These are phyloP conservation scores for Sesia apiformis DNA, from an alignment of 2,888 invertebrate species.

Conservation along the genomic window DNA sequence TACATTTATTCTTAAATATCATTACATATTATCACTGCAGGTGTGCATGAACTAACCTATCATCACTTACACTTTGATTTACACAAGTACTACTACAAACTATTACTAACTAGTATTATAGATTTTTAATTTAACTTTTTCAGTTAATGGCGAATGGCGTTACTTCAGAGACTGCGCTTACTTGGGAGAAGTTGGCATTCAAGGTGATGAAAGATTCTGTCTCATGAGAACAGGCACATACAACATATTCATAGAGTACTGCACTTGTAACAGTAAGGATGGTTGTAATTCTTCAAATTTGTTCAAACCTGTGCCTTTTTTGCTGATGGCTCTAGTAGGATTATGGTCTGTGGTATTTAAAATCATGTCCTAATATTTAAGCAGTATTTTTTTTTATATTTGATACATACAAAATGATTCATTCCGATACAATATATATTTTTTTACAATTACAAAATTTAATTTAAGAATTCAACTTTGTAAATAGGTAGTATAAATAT, in stretches of 20 bases:
- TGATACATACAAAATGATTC: too few species aligned
- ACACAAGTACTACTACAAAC: background rate
- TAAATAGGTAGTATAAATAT: too few species aligned
- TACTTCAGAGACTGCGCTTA: conserved; percentile 92
- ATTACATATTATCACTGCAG: too few species aligned
- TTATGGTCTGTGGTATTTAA: conserved; percentile 6
- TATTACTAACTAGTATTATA: background rate
- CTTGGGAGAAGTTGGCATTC: conserved; percentile 91
- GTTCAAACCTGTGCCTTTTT: conserved; percentile 36
- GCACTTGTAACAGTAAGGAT: conserved; percentile 94
- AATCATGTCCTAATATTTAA: too few species aligned
- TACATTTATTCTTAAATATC: background rate
- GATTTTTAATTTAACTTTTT: conserved; percentile 16
- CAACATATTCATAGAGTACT: conserved; percentile 95
- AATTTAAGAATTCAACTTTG: too few species aligned
- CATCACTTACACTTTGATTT: background rate
- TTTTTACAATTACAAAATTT: too few species aligned
- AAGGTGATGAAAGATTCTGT: conserved; percentile 92
- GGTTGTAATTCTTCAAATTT: conserved; percentile 84
- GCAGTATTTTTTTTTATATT: too few species aligned
- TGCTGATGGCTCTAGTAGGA: conserved; percentile 15
- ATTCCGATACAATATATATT: too few species aligned
- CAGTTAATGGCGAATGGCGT: conserved; percentile 91
- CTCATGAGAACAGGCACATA: conserved; percentile 93
- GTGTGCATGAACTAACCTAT: too few species aligned